Evolutionary conservation across 2,113 vertebrate genomes (phyloP).

Genomic region (Apaloderma vittatum): DNA sequence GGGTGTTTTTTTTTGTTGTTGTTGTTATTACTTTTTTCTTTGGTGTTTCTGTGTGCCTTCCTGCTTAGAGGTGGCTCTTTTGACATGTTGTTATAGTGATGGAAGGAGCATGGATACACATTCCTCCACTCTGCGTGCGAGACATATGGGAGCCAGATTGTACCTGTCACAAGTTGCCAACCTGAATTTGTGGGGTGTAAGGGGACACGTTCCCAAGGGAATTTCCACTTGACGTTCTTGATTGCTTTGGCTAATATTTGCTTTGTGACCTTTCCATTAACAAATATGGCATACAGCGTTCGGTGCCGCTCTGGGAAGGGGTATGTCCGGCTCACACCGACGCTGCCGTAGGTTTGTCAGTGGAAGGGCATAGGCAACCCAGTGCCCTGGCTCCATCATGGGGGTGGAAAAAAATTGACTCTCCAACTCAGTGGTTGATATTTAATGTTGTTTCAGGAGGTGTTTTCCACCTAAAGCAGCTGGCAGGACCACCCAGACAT

Average conservation of each 20-base stretch:
- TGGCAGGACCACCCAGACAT: fast-evolving
- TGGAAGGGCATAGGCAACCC: neutral
- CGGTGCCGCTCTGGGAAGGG: fast-evolving
- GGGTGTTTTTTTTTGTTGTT: too few species aligned
- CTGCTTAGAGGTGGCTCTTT: conserved; percentile 68
- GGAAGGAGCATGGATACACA: conserved; percentile 71
- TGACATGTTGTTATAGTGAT: conserved; percentile 76
- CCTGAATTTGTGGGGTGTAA: conserved; percentile 75
- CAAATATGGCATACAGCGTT: fast-evolving
- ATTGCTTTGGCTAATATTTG: conserved; percentile 74
- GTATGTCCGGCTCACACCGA: fast-evolving
- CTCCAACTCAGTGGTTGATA: neutral
- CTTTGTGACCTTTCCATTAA: conserved; percentile 73
- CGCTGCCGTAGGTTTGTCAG: fast-evolving
- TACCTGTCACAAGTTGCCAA: conserved; percentile 82
- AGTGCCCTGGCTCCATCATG: fast-evolving
- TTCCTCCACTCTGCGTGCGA: conserved; percentile 46
- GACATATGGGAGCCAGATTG: conserved; percentile 80
- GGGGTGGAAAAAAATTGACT: neutral
- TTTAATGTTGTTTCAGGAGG: neutral
- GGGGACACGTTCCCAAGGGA: conserved; percentile 72
- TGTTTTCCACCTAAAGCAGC: neutral
- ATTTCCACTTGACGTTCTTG: conserved; percentile 75
- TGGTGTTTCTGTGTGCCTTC: conserved; percentile 51
- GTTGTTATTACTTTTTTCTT: neutral